Evolutionary conservation across 1,140 invertebrate genomes (phyloP), one percentile per base, ranked within the genome.

Genomic region (Zaprionus inermis): DNA sequence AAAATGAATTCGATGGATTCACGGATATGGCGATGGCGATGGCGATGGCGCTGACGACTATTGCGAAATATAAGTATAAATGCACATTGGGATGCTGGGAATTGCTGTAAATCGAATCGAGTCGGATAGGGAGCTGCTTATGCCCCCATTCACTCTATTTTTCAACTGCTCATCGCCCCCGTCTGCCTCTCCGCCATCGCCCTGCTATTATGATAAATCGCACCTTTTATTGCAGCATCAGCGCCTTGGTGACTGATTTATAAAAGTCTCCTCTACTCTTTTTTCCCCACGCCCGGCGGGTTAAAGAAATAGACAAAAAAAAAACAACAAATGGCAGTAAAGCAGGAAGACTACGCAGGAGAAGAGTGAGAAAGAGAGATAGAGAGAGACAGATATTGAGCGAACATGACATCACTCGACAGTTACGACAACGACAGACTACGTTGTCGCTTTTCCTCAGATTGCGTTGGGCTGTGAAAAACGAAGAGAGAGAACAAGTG

Each of bases 221-320:
- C 83, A 88, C 83, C 83, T 89, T 89, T 89, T 88, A 88, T 89
- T 88, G 83, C 83, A 89, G 83, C 83, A 89, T 88, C 83, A 88
- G 83, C 84, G 83, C 83, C 80, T 80, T 77, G 79, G 79, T 89
- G 89, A 88, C 83, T 88, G 84, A 88, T 89, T 88, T 79, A 82
- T 77, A 89, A 89, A 89, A 63, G 70, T 59, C 59, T 44, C n/a
- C 20, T 46, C 24, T 28, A 3, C 24, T 28, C 24, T 5, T n/a
- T n/a, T n/a, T n/a, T n/a, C n/a, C n/a, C n/a, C 24, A 28, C 24
- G 61, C 30, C 61, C 65, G 61, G 46, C 64, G 64, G 32, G 75
- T 56, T 70, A 64, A 70, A 72, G 78, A 55, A 60, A 72, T 72
- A 65, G 78, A 74, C 63, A 73, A 67, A 58, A 65, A 65, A 51